phyloP scores from a whole-genome alignment of 2,888 invertebrate genomes.

The Lepidochrysops patricia region DNA sequence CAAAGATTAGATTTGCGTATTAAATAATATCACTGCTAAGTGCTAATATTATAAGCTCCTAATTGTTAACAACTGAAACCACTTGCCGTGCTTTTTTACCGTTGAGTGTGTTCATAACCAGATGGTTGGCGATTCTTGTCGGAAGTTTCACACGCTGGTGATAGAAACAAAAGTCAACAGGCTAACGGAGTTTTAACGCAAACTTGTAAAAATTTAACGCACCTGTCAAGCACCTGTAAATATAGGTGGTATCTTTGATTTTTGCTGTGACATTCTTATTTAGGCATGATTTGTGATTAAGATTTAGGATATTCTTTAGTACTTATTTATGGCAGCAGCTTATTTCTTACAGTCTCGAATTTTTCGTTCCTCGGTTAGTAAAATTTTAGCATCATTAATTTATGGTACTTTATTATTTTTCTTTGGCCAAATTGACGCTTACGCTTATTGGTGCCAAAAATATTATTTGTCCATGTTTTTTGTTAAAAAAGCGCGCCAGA shows the following conservation, averaged over 20 bases:
- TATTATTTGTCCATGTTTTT: background rate
- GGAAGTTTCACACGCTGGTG: background rate
- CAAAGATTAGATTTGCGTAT: too few relatives aligned
- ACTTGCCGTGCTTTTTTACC: background rate
- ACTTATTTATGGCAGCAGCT: too few relatives aligned
- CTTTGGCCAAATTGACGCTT: too few relatives aligned
- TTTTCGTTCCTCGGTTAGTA: too few relatives aligned
- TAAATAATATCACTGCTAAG: too few relatives aligned
- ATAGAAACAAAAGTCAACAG: conserved; percentile 4
- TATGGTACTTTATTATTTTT: too few relatives aligned
- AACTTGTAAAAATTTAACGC: background rate
- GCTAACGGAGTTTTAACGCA: background rate
- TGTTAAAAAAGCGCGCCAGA: background rate
- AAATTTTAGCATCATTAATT: too few relatives aligned
- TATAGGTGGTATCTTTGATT: background rate
- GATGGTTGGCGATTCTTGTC: background rate
- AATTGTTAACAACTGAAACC: background rate
- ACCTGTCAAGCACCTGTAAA: conserved; percentile 4
- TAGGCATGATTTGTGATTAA: too few relatives aligned
- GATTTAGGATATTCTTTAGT: too few relatives aligned
- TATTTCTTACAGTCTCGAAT: too few relatives aligned
- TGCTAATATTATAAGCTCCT: too few relatives aligned
- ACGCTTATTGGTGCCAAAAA: background rate
- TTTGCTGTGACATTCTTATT: too few relatives aligned
- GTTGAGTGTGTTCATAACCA: background rate